Evolutionary conservation across 2,888 invertebrate genomes (phyloP).

Genomic region (Lysandra bellargus): DNA sequence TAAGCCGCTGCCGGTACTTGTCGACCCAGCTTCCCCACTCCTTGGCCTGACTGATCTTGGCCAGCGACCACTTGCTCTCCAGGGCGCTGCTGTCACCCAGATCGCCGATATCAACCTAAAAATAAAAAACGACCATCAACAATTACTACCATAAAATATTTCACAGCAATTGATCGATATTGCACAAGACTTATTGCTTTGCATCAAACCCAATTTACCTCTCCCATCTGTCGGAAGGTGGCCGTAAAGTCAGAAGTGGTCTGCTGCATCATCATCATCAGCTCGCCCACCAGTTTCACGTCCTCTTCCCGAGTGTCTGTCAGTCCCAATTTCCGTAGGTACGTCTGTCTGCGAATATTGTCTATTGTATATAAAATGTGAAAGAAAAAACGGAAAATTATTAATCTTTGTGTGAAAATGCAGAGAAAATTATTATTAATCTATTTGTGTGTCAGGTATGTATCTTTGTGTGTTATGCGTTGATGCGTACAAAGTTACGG

Average conservation of each 20-base stretch:
- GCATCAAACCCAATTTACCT: slow-evolving; percentile 48
- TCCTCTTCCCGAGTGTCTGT: slow-evolving; percentile 53
- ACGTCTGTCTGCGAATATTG: slow-evolving; percentile 33
- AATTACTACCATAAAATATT: no score
- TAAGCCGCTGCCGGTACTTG: slow-evolving; percentile 58
- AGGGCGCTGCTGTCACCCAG: slow-evolving; percentile 51
- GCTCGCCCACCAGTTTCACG: slow-evolving; percentile 50
- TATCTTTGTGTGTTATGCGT: no score
- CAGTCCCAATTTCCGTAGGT: slow-evolving; percentile 39
- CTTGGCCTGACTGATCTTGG: slow-evolving; percentile 54
- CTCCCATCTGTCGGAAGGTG: slow-evolving; percentile 66
- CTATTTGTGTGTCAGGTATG: no score
- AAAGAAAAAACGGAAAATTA: no score
- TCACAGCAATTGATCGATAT: no score
- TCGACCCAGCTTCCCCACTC: slow-evolving; percentile 64
- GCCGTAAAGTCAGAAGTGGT: slow-evolving; percentile 65
- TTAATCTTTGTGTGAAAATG: no score
- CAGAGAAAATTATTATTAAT: no score
- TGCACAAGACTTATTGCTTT: no score
- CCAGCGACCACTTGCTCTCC: slow-evolving; percentile 72
- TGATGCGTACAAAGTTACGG: no score
- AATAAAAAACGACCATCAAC: neutral
- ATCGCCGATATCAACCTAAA: slow-evolving; percentile 56
- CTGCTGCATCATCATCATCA: slow-evolving; percentile 60
- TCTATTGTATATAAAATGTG: neutral